phyloP scores from a whole-genome alignment of 2,113 vertebrate genomes.

The Thryonomys swinderianus region DNA sequence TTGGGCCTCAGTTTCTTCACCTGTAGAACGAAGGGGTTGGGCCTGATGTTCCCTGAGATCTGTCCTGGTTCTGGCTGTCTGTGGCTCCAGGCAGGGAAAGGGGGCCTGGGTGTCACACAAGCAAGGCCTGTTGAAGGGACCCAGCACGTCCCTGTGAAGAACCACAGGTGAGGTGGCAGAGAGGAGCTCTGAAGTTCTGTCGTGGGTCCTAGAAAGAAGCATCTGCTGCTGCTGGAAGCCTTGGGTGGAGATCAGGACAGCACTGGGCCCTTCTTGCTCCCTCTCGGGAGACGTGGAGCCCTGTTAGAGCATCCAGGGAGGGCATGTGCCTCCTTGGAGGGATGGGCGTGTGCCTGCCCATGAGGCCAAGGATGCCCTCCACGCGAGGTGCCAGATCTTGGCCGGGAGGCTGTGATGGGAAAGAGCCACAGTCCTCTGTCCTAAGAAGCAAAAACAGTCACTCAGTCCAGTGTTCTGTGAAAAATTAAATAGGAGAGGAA shows the following conservation, averaged over 20 bases:
- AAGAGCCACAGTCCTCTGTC: background rate
- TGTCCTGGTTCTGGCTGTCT: background rate
- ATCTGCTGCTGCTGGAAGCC: background rate
- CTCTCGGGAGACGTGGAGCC: background rate
- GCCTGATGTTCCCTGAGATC: background rate
- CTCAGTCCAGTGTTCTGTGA: background rate
- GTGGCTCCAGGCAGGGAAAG: background rate
- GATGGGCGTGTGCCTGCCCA: background rate
- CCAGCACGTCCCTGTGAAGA: background rate
- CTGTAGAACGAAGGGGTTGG: background rate
- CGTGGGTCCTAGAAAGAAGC: background rate
- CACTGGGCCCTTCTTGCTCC: rapidly evolving
- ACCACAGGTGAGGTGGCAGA: background rate
- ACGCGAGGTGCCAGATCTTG: no score
- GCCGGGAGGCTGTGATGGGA: background rate
- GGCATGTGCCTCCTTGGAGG: background rate
- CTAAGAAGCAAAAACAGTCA: background rate
- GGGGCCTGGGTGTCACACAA: background rate
- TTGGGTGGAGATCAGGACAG: background rate
- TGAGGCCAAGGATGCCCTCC: background rate
- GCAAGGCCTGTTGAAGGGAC: background rate
- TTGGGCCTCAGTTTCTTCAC: background rate
- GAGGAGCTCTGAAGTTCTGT: background rate
- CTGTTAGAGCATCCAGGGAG: background rate
- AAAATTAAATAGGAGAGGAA: background rate